Conservation (phyloP, 2,113 vertebrate genomes). For the Dromiciops gliroides region DNA sequence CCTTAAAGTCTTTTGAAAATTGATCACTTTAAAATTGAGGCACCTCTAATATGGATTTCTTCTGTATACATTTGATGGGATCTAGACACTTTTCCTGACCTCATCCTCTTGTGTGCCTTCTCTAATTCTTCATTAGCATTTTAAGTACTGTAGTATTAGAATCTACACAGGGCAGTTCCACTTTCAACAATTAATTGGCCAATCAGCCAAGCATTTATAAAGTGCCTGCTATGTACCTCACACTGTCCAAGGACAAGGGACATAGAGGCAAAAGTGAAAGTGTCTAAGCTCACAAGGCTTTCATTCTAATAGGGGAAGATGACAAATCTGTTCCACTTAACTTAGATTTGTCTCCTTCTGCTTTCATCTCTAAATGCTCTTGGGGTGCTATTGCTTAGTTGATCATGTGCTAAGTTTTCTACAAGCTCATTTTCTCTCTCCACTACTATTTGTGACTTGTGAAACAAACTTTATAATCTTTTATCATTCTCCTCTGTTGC, state of each 20-base stretch:
- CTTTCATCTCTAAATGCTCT: neutral
- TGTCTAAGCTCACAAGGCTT: neutral
- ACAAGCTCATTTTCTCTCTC: neutral
- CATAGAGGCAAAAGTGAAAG: neutral
- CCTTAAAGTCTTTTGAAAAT: neutral
- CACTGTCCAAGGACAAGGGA: neutral
- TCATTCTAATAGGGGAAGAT: neutral
- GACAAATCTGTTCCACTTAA: neutral
- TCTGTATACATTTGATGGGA: neutral
- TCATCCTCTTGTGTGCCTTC: neutral
- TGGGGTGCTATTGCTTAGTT: neutral
- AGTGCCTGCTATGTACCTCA: neutral
- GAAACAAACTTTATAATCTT: neutral
- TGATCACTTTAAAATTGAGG: neutral
- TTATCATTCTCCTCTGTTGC: neutral
- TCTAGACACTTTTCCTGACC: neutral
- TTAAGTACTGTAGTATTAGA: neutral
- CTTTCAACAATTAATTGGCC: neutral
- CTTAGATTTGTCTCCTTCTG: neutral
- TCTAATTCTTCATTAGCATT: neutral
- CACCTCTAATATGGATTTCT: neutral
- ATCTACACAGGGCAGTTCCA: neutral
- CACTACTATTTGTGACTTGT: neutral
- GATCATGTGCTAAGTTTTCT: neutral
- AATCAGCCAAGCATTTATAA: neutral